Base-by-base conservation (phyloP, 2,113 vertebrate species). In the Gavialis gangeticus region DNA sequence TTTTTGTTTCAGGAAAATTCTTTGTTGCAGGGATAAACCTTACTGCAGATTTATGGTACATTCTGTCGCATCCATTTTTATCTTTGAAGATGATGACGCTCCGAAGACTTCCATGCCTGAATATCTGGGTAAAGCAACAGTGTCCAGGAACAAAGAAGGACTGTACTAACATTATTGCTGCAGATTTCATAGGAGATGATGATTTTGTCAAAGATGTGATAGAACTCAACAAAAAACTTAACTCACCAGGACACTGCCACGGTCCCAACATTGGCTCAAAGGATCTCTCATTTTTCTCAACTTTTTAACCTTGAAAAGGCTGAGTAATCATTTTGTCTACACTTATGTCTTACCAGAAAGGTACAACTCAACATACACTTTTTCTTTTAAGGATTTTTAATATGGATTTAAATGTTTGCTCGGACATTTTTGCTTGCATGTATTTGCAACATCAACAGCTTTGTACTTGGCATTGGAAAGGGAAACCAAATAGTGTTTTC, bases 21-120 rank as follows among this genome's bases (percentile, higher is more conserved):
- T 99, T 99, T 6, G 98, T 99, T 73, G 98, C 98, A 0, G 99
- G 99, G 46, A 98, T 99, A 93, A 99, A 99, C 93, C 98, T 99
- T 64, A 99, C 99, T 0, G 98, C 98, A 57, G 97, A 98, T n/a
- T 91, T 98, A 17, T 58, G 9, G 3, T 99, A 98, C 83, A 97
- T 99, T 79, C 81, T 98, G 0, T 16, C 64, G 59, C 98, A 99
- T 82, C 98, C 96, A 0, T 90, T 96, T 34, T 88, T 95, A 80
- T 99, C 99, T 5, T 67, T 99, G 94, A 95, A 92, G 92, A 97
- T 92, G 84, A 80, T 99, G 96, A 99, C 98, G 5, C 87, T 97
- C 76, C 94, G 34, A 3, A 98, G 98, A 95, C 98, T 98, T 95
- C 97, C 98, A 5, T 56, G 19, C 75, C 81, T 99, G 94, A 90